Evolutionary conservation across 1,140 invertebrate genomes (phyloP).

Genomic region (Sesamia nonagrioides): DNA sequence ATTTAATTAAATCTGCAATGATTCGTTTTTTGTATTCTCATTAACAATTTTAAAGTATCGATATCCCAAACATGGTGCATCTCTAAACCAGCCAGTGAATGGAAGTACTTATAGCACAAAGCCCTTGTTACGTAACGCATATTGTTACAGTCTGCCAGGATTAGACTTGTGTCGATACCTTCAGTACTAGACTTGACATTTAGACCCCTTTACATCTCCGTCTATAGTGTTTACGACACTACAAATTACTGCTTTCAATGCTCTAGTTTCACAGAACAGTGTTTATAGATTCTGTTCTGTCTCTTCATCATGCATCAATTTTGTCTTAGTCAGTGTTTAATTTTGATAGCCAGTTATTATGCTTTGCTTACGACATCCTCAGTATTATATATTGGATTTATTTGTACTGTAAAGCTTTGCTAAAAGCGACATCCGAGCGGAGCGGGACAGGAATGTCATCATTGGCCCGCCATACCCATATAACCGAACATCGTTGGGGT

Average conservation of each 20-base stretch:
- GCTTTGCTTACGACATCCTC: too few species aligned
- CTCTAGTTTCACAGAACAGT: background rate
- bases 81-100: constrained; percentile 60
- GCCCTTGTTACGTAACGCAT: constrained; percentile 69
- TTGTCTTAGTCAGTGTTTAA: background rate
- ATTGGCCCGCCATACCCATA: too few species aligned
- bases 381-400: too few species aligned
- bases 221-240: constrained; percentile 16
- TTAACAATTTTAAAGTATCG: background rate
- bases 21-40: too few species aligned
- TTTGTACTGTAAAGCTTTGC: too few species aligned
- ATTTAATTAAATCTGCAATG: too few species aligned
- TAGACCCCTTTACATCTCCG: constrained; percentile 44
- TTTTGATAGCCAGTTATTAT: background rate
- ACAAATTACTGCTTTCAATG: constrained; percentile 33
- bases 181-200: constrained; percentile 43
- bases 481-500: too few species aligned
- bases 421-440: too few species aligned
- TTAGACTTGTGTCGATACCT: constrained; percentile 52
- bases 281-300: background rate
- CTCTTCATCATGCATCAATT: background rate
- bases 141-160: constrained; percentile 61
- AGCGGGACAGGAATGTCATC: too few species aligned
- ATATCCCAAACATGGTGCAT: constrained; percentile 36
- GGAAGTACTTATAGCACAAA: constrained; percentile 64